A percentile compares a stretch with the other conserved stretches of the same genome.
Evolutionary conservation across 1,140 invertebrate genomes (phyloP).

Genomic region (Formica exsecta): DNA sequence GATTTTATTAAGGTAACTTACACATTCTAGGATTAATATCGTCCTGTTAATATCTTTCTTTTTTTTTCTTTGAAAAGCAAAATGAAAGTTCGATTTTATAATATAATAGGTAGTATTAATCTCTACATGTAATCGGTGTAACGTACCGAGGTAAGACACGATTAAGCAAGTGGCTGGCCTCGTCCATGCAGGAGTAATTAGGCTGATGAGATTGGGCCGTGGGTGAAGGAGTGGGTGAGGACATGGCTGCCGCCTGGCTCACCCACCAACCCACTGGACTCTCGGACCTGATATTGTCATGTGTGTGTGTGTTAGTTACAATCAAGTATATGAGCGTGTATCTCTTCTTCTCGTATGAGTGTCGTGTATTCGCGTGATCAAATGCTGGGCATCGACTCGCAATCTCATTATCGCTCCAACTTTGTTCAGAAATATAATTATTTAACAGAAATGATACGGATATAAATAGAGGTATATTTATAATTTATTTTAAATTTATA

Average conservation of each 20-base stretch:
- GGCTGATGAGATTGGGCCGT: slow-evolving; percentile 83
- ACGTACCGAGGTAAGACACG: slow-evolving; percentile 83
- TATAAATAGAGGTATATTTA: too few species aligned
- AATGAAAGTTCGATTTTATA: slow-evolving; percentile 12
- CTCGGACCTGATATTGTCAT: slow-evolving; percentile 83
- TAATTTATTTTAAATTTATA: too few species aligned
- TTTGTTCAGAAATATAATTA: not conserved
- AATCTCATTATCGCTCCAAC: not conserved
- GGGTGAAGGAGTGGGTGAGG: slow-evolving; percentile 83
- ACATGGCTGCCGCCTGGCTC: slow-evolving; percentile 85
- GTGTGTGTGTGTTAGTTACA: slow-evolving; percentile 83
- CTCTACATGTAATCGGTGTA: slow-evolving; percentile 60
- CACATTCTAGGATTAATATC: not conserved
- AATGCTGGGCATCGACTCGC: slow-evolving; percentile 14
- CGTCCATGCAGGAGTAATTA: slow-evolving; percentile 85
- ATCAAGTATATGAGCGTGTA: slow-evolving; percentile 58
- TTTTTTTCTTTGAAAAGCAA: slow-evolving; percentile 12
- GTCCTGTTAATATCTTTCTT: not conserved
- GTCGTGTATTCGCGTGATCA: slow-evolving; percentile 55
- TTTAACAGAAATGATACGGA: not conserved
- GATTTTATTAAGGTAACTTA: not conserved
- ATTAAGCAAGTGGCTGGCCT: slow-evolving; percentile 86
- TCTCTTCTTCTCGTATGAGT: not conserved
- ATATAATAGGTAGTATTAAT: slow-evolving; percentile 20
- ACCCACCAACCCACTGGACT: slow-evolving; percentile 86